These are phyloP conservation scores for Pseudopodoces humilis DNA, from an alignment of 2,113 vertebrate genomes.

Conservation along the genomic window DNA sequence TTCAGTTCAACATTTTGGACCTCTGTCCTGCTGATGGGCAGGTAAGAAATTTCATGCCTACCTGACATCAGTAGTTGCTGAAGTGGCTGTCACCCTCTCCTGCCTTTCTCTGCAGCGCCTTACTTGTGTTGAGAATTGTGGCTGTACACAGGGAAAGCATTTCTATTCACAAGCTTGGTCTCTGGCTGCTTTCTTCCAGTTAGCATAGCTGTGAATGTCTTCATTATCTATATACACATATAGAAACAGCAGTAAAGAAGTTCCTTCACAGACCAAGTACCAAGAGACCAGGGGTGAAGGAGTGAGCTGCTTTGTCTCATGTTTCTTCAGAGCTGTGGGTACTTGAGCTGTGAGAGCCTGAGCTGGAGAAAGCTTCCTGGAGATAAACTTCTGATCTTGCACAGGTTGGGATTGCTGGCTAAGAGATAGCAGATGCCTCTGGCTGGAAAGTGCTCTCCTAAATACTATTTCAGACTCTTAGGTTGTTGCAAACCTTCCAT, in stretches of 20 bases:
- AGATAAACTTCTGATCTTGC: constrained; percentile 18
- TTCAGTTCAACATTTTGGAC: not conserved
- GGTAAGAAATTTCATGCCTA: not conserved
- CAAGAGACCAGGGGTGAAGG: not conserved
- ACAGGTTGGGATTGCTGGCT: not conserved
- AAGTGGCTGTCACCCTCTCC: not conserved
- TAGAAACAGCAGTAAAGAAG: not conserved
- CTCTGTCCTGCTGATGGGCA: not conserved
- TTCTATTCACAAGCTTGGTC: not conserved
- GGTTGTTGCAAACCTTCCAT: not conserved
- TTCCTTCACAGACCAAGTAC: not conserved
- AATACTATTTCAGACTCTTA: not conserved
- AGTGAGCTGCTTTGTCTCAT: not conserved
- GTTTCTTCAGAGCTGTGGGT: not conserved
- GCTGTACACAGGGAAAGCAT: not conserved
- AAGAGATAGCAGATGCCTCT: not conserved
- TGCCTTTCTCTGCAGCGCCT: not conserved
- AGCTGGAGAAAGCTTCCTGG: not conserved
- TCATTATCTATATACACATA: not conserved
- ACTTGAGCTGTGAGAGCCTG: not conserved
- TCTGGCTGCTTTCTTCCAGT: not conserved
- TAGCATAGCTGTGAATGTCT: not conserved
- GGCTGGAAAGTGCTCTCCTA: not conserved
- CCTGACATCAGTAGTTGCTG: not conserved
- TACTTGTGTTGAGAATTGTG: not conserved